A percentile compares a stretch with the other conserved stretches of the same genome.
phyloP scores from a whole-genome alignment of 2,888 invertebrate genomes.

The Meteorus colon region DNA sequence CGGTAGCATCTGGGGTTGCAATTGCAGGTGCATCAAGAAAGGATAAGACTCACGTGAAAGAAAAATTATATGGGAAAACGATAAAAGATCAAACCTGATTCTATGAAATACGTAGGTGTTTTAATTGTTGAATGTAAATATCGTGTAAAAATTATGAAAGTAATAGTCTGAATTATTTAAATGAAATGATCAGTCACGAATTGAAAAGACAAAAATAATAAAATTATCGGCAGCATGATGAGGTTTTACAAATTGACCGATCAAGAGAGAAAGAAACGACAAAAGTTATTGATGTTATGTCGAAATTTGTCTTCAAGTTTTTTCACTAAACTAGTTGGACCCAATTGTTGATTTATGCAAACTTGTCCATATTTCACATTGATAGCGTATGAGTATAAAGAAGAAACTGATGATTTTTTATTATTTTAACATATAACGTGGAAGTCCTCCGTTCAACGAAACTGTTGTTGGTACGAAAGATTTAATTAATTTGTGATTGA shows the following conservation, averaged over 20 bases:
- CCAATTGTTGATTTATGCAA: no score
- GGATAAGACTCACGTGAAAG: conserved; percentile 56
- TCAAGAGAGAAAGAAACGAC: neutral
- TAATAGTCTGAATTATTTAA: conserved; percentile 23
- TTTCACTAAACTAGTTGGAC: no score
- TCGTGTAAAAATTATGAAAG: conserved; percentile 56
- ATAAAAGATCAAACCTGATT: conserved; percentile 63
- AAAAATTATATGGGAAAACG: conserved; percentile 56
- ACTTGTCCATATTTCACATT: no score
- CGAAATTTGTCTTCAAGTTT: no score
- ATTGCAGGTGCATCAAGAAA: conserved; percentile 50
- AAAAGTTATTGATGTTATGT: neutral
- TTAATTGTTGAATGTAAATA: conserved; percentile 59
- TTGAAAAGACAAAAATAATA: conserved; percentile 19
- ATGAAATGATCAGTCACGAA: conserved; percentile 11
- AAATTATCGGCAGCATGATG: conserved; percentile 27
- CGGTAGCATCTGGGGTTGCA: neutral
- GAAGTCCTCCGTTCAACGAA: conserved; percentile 40
- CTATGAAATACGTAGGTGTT: conserved; percentile 29
- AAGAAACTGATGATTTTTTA: conserved; percentile 27
- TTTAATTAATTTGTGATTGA: conserved; percentile 42
- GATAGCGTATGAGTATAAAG: neutral
- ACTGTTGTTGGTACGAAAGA: conserved; percentile 15
- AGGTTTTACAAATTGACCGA: conserved; percentile 28
- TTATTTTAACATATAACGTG: conserved; percentile 50